Percentiles rank a stretch among this genome's conserved stretches.
Conservation (phyloP, 2,113 vertebrate species). For the Andinoacara biseriatus region DNA sequence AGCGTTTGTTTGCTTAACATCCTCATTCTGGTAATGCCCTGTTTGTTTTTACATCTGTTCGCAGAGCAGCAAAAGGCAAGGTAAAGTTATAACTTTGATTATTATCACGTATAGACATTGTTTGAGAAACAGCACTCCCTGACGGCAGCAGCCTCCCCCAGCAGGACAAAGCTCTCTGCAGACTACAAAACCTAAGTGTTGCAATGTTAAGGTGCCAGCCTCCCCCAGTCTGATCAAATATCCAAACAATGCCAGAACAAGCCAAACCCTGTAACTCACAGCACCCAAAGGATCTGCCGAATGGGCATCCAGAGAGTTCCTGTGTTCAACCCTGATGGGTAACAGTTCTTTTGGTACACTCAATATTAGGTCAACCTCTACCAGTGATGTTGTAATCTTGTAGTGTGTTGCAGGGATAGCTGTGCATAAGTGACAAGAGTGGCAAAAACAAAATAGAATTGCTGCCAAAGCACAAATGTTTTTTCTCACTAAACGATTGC, state of each 20-base stretch:
- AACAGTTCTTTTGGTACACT: neutral
- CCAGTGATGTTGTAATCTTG: neutral
- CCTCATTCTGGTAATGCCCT: neutral
- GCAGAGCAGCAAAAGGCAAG: neutral
- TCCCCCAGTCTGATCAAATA: neutral
- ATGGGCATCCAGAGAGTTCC: constrained; percentile 3
- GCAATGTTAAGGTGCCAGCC: neutral
- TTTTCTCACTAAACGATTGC: neutral
- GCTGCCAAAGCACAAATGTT: neutral
- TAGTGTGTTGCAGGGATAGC: neutral
- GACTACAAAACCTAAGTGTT: neutral
- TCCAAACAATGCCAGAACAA: neutral
- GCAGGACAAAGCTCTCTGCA: neutral
- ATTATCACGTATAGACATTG: neutral
- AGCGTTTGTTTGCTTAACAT: neutral
- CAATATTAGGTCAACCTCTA: constrained; percentile 1
- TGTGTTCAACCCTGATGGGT: neutral
- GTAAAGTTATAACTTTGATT: neutral
- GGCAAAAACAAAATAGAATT: neutral
- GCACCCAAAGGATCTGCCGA: neutral
- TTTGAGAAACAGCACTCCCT: constrained; percentile 10
- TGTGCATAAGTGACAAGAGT: neutral
- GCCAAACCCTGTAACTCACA: neutral
- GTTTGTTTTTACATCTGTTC: neutral
- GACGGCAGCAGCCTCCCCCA: neutral